These are phyloP conservation scores for Euplexia lucipara DNA, from an alignment of 2,888 invertebrate genomes.

Conservation along the genomic window DNA sequence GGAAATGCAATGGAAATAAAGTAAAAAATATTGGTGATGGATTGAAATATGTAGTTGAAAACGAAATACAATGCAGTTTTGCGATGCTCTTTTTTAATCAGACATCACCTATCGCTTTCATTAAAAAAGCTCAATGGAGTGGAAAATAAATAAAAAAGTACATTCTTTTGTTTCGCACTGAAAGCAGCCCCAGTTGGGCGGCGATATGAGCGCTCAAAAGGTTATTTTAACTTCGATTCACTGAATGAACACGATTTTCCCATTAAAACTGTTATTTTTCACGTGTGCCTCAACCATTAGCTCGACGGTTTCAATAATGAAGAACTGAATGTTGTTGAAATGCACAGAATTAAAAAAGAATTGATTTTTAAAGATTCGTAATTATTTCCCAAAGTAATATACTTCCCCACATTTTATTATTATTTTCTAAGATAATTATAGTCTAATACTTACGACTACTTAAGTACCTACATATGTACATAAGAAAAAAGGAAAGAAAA, in stretches of 20 bases:
- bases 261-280: slow-evolving; percentile 62
- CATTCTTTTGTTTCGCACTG: slow-evolving; percentile 50
- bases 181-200: slow-evolving; percentile 48
- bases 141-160: slow-evolving; percentile 40
- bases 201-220: slow-evolving; percentile 42
- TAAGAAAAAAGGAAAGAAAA: no score
- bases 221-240: slow-evolving; percentile 51
- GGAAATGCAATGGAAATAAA: neutral
- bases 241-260: slow-evolving; percentile 62
- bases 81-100: slow-evolving; percentile 33
- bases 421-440: no score
- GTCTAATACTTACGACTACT: no score
- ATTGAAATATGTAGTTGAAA: slow-evolving; percentile 15
- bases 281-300: slow-evolving; percentile 51
- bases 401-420: no score
- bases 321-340: slow-evolving; percentile 3
- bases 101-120: slow-evolving; percentile 41
- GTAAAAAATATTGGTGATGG: neutral
- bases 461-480: no score
- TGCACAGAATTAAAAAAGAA: neutral
- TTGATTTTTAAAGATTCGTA: neutral
- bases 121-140: slow-evolving; percentile 42
- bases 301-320: slow-evolving; percentile 24
- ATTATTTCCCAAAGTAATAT: no score
- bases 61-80: slow-evolving; percentile 18